Percentiles rank a stretch among this genome's conserved stretches.
These are phyloP conservation scores for Taxidea taxus DNA, from an alignment of 2,113 vertebrate species.

Conservation along the genomic window DNA sequence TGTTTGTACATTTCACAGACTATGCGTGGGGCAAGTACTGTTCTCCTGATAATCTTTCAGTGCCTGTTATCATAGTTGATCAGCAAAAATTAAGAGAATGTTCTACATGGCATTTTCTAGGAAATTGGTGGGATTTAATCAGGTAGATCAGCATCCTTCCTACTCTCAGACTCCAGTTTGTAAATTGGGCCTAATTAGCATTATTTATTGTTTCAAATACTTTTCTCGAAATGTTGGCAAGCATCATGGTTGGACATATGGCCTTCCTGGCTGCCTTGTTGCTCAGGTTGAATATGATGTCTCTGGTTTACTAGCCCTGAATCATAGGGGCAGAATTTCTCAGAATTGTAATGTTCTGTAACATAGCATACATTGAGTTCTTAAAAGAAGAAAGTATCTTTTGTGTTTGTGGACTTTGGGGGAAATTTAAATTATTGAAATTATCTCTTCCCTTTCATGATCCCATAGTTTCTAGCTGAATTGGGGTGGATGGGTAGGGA, in stretches of 20 bases:
- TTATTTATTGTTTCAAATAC: not conserved
- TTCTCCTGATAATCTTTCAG: not conserved
- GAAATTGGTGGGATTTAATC: not conserved
- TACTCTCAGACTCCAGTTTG: not conserved
- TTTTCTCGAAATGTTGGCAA: not conserved
- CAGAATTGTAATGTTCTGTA: not conserved
- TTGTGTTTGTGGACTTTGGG: not conserved
- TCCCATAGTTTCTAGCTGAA: not conserved
- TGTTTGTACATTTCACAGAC: not conserved
- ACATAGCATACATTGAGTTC: not conserved
- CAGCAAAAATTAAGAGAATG: not conserved
- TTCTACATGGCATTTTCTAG: not conserved
- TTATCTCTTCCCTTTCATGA: not conserved
- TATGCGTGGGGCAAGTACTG: rapidly evolving
- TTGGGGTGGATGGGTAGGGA: not conserved
- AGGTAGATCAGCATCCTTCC: not conserved
- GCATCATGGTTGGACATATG: rapidly evolving
- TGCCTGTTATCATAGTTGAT: not conserved
- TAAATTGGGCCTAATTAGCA: not conserved
- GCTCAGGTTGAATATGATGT: too few species aligned
- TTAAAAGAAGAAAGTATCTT: not conserved
- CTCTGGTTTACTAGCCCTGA: not conserved
- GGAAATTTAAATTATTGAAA: not conserved
- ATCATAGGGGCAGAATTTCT: not conserved
- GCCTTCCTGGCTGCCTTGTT: not conserved